Evolutionary conservation across 2,113 vertebrate species (phyloP), one percentile per base, ranked within the genome.

Genomic region (Brachyhypopomus gauderio): DNA sequence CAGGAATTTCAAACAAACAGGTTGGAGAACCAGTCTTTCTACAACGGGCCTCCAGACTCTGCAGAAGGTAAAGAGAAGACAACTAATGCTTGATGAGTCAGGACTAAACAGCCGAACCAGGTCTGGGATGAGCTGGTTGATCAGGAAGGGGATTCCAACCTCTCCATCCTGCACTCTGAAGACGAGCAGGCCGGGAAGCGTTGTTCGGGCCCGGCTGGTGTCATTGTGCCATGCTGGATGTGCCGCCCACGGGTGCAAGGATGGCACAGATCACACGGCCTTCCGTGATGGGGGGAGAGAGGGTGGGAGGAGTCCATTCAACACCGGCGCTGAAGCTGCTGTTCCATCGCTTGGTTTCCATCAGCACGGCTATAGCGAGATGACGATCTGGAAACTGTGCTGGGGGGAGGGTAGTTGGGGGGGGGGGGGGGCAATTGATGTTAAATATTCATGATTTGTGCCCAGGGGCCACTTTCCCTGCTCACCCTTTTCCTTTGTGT

Each of bases 401-500:
- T 30, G 30, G 30, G 30, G 30, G 30, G 30, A 30, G 30, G 30
- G 30, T 30, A 3, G 30, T 30, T 30, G 30, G 1, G 1, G 36
- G 59, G 12, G 62, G 16, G 41, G 56, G 9, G 41, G 58, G 56
- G 9, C 30, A 56, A 60, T 80, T 48, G 1, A 17, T 41, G 63
- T 80, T 75, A 75, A 72, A 79, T 77, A 79, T 72, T 75, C 55
- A 77, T 76, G 66, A 72, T 63, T 60, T 78, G 45, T 36, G 4
- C 20, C 36, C 45, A 71, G 75, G 64, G 75, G 63, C 66, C 23
- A 73, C 66, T 81, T 83, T 75, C 19, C 30, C 16, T 80, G 60
- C 62, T 67, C 56, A 45, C 75, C 56, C 71, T 74, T 66, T 34
- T 73, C 75, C 55, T 64, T 25, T 45, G 66, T 25, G 22, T 82